Evolutionary conservation across 2,113 vertebrate species (phyloP).

Genomic region (Oryzias melastigma): DNA sequence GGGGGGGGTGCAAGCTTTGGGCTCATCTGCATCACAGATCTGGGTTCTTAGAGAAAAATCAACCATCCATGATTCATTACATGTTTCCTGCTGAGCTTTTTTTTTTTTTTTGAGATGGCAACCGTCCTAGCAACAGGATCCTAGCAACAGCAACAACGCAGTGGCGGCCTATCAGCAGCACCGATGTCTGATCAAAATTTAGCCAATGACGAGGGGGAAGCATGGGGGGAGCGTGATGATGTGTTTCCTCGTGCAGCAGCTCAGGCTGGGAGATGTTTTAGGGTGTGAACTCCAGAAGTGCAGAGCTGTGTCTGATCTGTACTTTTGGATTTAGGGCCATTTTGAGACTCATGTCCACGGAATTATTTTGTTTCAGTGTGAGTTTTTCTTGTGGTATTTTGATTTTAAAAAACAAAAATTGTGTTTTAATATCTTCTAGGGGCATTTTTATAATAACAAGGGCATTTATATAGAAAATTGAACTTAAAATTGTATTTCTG

Average conservation of each 20-base stretch:
- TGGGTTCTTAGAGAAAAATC: slow-evolving; percentile 82
- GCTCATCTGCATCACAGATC: slow-evolving; percentile 94
- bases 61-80: slow-evolving; percentile 95
- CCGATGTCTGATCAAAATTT: slow-evolving; percentile 64
- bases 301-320: not conserved
- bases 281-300: slow-evolving; percentile 16
- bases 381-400: too few relatives aligned
- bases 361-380: not conserved
- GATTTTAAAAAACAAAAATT: too few relatives aligned
- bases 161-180: slow-evolving; percentile 76
- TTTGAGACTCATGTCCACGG: not conserved
- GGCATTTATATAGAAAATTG: too few relatives aligned
- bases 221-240: slow-evolving; percentile 34
- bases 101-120: slow-evolving; percentile 67
- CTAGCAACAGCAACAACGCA: slow-evolving; percentile 84
- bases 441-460: too few relatives aligned
- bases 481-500: too few relatives aligned
- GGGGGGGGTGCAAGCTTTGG: slow-evolving; percentile 41
- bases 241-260: slow-evolving; percentile 40
- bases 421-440: too few relatives aligned
- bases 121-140: slow-evolving; percentile 89
- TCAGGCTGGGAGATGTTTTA: slow-evolving; percentile 29
- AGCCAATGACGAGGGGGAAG: slow-evolving; percentile 70
- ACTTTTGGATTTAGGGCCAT: too few relatives aligned
- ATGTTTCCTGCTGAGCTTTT: slow-evolving; percentile 82